These are phyloP conservation scores for Saccostrea echinata DNA, from an alignment of 1,140 invertebrate genomes.

Conservation along the genomic window DNA sequence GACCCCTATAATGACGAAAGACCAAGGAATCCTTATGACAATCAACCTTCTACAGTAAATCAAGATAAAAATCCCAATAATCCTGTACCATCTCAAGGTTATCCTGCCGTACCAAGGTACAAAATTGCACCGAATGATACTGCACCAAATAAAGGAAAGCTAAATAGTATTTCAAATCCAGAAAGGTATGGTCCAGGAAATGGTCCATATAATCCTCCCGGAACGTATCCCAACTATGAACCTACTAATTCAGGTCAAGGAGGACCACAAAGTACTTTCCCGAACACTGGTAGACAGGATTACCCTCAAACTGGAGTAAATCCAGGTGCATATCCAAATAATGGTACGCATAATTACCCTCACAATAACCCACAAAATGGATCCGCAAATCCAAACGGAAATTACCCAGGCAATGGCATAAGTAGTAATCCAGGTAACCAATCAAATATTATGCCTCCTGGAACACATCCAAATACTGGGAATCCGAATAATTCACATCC, in stretches of 20 bases:
- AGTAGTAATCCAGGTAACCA: not conserved
- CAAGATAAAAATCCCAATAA: too few relatives aligned
- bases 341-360: too few relatives aligned
- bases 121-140: too few relatives aligned
- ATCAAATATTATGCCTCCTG: not conserved
- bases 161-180: not conserved
- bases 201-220: not conserved
- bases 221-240: not conserved
- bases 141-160: not conserved
- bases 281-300: too few relatives aligned
- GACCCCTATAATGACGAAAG: too few relatives aligned
- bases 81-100: too few relatives aligned
- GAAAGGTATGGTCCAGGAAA: not conserved
- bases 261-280: too few relatives aligned
- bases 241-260: too few relatives aligned
- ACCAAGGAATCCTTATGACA: not conserved
- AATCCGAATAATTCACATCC: not conserved
- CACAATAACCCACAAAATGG: not conserved
- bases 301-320: too few relatives aligned
- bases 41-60: not conserved
- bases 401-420: not conserved
- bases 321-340: too few relatives aligned
- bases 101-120: too few relatives aligned
- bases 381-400: not conserved
- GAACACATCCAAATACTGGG: not conserved